A percentile compares a stretch with the other conserved stretches of the same genome.
phyloP scores from a whole-genome alignment of 2,888 invertebrate genomes.

The Polydrusus tereticollis region DNA sequence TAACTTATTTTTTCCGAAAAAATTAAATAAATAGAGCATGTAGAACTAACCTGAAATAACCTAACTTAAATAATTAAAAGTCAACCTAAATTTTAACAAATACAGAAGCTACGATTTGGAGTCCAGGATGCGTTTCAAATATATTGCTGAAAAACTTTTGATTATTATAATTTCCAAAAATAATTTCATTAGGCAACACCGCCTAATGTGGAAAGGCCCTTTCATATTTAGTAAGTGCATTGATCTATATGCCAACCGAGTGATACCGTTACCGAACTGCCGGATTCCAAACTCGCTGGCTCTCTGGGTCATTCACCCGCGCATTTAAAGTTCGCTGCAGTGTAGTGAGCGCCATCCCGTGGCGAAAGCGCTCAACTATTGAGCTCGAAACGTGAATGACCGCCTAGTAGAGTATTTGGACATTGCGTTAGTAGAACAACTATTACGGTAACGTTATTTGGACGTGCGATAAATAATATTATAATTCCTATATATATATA shows the following conservation, averaged over 20 bases:
- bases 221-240: slow-evolving; percentile 50
- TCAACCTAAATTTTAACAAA: too few species aligned
- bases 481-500: too few species aligned
- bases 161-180: neutral
- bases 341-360: slow-evolving; percentile 36
- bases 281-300: slow-evolving; percentile 44
- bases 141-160: too few species aligned
- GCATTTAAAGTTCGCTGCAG: slow-evolving; percentile 24
- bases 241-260: slow-evolving; percentile 51
- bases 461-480: neutral
- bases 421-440: neutral
- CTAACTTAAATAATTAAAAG: too few species aligned
- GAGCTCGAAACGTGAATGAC: slow-evolving; percentile 18
- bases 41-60: too few species aligned
- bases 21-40: too few species aligned
- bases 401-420: neutral
- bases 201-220: slow-evolving; percentile 22
- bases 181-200: slow-evolving; percentile 7
- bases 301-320: slow-evolving; percentile 49
- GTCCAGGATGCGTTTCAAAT: too few species aligned
- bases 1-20: too few species aligned
- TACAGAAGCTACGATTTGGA: too few species aligned
- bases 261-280: slow-evolving; percentile 54
- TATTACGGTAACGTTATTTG: slow-evolving; percentile 8
- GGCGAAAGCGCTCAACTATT: slow-evolving; percentile 29